These are phyloP conservation scores for Limnephilus marmoratus DNA, from an alignment of 2,888 invertebrate species.

Conservation along the genomic window DNA sequence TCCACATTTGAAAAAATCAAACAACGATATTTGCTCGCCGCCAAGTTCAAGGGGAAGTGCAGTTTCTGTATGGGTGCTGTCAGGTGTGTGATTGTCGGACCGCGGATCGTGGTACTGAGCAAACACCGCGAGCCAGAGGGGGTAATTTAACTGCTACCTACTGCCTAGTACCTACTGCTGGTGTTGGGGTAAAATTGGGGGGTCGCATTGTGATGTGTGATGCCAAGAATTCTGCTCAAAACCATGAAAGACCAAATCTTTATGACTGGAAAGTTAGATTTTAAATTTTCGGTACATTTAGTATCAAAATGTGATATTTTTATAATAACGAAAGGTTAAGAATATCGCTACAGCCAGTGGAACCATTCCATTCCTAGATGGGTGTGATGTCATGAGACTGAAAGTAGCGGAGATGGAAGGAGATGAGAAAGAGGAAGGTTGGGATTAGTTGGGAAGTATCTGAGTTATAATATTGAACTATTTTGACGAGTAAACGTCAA, in stretches of 20 bases:
- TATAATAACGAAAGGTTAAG: no score
- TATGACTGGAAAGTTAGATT: not conserved
- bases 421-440: no score
- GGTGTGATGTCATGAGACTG: no score
- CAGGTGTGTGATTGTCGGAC: constrained; percentile 57
- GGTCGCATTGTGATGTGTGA: not conserved
- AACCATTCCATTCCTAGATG: no score
- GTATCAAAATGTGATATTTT: not conserved
- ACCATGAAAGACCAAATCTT: not conserved
- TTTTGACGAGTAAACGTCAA: no score
- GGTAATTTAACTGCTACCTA: constrained; percentile 32
- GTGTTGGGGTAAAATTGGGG: constrained; percentile 42
- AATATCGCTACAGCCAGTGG: no score
- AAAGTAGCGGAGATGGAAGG: no score
- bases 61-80: constrained; percentile 32
- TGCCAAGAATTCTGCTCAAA: not conserved
- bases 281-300: not conserved
- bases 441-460: no score
- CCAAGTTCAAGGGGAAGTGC: not conserved
- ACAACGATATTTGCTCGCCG: constrained; percentile 13
- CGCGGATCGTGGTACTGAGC: constrained; percentile 49
- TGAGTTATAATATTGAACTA: no score
- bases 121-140: constrained; percentile 52
- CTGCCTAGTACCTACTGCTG: not conserved
- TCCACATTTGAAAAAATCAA: not conserved